phyloP scores from a whole-genome alignment of 1,140 invertebrate genomes.

The Ladona fulva region DNA sequence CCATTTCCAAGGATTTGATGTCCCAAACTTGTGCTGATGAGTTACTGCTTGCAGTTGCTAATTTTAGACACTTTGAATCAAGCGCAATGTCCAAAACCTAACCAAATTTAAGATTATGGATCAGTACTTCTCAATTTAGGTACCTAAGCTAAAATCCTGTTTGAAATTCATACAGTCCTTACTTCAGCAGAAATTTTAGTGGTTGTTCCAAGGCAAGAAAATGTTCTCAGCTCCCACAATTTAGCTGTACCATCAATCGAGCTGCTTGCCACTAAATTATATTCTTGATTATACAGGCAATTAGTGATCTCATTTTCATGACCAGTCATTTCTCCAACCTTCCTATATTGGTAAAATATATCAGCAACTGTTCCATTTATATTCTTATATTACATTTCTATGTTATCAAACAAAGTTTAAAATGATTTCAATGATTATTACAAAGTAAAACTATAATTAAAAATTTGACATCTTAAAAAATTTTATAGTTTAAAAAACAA shows the following conservation, averaged over 20 bases:
- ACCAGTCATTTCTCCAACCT: constrained; percentile 50
- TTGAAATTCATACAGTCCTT: constrained; percentile 20
- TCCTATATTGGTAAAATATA: constrained; percentile 35
- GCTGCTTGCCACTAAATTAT: constrained; percentile 55
- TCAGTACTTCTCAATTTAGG: no score
- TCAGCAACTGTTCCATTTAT: no score
- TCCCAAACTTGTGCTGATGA: constrained; percentile 60
- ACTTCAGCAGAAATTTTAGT: constrained; percentile 60
- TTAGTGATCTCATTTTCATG: constrained; percentile 65
- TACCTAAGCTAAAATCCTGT: constrained; percentile 9
- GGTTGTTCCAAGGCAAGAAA: constrained; percentile 50
- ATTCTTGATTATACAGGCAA: constrained; percentile 64
- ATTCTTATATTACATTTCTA: no score
- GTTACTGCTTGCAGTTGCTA: constrained; percentile 65
- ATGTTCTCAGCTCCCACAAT: constrained; percentile 58
- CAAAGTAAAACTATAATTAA: no score
- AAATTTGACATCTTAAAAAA: no score
- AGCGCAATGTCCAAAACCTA: constrained; percentile 62
- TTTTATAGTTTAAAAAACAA: no score
- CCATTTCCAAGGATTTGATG: constrained; percentile 40
- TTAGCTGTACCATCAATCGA: constrained; percentile 63
- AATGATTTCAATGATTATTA: no score
- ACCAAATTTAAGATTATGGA: neutral
- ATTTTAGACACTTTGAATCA: constrained; percentile 55
- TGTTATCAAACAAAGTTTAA: no score